phyloP scores from a whole-genome alignment of 2,888 invertebrate genomes.

The Lasioglossum morio region DNA sequence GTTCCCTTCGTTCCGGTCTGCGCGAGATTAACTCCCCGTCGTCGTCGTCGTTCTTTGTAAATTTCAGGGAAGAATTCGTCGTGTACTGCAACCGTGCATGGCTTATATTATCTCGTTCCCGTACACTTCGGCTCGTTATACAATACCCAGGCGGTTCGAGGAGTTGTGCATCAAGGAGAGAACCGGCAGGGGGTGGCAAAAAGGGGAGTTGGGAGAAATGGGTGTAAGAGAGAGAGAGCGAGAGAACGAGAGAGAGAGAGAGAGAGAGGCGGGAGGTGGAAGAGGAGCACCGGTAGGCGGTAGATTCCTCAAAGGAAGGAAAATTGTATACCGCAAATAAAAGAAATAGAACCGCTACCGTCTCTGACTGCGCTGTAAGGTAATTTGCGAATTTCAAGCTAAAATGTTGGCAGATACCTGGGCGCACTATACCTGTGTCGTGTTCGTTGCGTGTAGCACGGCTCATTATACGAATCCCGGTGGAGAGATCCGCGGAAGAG shows the following conservation, averaged over 20 bases:
- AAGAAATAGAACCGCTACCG: conserved; percentile 41
- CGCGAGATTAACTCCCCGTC: conserved; percentile 67
- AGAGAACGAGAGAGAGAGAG: background rate
- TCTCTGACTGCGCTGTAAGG: conserved; percentile 36
- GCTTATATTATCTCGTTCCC: conserved; percentile 55
- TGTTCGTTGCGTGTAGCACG: conserved; percentile 35
- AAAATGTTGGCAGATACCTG: conserved; percentile 36
- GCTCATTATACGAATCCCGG: conserved; percentile 54
- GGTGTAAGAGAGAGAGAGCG: background rate
- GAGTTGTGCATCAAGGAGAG: background rate
- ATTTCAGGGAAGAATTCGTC: conserved; percentile 62
- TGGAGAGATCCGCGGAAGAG: conserved; percentile 10
- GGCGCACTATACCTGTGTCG: conserved; percentile 15
- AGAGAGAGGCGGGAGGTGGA: background rate
- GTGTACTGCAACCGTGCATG: conserved; percentile 40
- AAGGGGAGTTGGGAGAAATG: background rate
- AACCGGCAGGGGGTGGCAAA: background rate
- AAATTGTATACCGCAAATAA: conserved; percentile 65
- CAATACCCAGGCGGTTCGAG: conserved; percentile 52
- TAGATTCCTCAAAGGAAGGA: conserved; percentile 65
- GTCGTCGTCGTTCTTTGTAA: conserved; percentile 67
- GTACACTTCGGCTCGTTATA: conserved; percentile 60
- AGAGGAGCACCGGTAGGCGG: background rate
- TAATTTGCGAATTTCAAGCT: conserved; percentile 58
- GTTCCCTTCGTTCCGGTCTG: conserved; percentile 58